phyloP scores from a whole-genome alignment of 2,888 invertebrate genomes.

The Sarcophaga variegata region DNA sequence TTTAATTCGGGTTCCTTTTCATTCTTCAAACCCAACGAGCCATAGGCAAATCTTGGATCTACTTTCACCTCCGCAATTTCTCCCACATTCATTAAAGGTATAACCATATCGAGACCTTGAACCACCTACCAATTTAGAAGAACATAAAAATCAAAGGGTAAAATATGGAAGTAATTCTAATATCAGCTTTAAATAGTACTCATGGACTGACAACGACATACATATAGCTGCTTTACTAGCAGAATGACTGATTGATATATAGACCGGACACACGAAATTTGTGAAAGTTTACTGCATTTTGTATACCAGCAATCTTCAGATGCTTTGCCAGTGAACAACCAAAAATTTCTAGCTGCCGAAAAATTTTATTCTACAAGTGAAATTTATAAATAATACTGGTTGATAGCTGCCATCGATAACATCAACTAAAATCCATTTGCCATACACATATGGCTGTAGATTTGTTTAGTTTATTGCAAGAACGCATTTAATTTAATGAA shows the following conservation, averaged over 20 bases:
- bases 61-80: slow-evolving; percentile 90
- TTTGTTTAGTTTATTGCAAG: too few relatives aligned
- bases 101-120: slow-evolving; percentile 92
- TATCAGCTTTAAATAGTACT: too few relatives aligned
- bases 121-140: slow-evolving; percentile 81
- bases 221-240: too few relatives aligned
- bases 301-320: too few relatives aligned
- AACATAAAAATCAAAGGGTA: too few relatives aligned
- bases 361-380: background rate
- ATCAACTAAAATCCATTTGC: background rate
- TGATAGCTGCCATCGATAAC: background rate
- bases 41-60: slow-evolving; percentile 92
- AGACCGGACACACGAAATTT: too few relatives aligned
- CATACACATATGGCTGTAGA: background rate
- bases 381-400: background rate
- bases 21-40: slow-evolving; percentile 87
- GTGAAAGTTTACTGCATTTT: too few relatives aligned
- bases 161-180: too few relatives aligned
- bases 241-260: too few relatives aligned
- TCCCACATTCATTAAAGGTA: slow-evolving; percentile 92
- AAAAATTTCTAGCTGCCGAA: background rate
- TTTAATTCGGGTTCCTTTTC: slow-evolving; percentile 77
- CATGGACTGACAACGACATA: too few relatives aligned
- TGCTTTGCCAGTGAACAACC: background rate
- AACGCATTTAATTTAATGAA: background rate